Percentiles rank a stretch among this genome's conserved stretches.
phyloP scores from a whole-genome alignment of 2,888 invertebrate genomes.

The Therioaphis trifolii region DNA sequence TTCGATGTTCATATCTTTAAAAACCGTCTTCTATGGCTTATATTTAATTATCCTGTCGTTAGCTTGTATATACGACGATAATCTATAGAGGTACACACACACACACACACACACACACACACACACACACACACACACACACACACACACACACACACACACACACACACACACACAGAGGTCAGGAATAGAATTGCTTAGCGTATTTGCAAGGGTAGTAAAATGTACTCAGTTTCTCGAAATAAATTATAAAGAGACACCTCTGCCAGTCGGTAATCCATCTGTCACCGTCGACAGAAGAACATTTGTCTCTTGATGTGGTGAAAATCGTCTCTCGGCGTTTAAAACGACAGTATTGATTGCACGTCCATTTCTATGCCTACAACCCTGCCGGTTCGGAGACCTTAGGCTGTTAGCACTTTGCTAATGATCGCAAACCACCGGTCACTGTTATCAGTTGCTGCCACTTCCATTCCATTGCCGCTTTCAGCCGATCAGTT shows the following conservation, averaged over 20 bases:
- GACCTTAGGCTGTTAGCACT: not conserved
- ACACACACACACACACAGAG: not conserved
- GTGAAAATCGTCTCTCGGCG: not conserved
- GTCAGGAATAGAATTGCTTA: no score
- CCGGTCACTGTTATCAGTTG: slow-evolving; percentile 10
- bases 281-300: slow-evolving; percentile 19
- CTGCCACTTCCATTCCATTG: no score
- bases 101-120: no score
- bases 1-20: no score
- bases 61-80: no score
- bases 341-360: slow-evolving; percentile 1
- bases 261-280: not conserved
- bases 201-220: not conserved
- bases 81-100: no score
- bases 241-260: slow-evolving; percentile 32
- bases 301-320: not conserved
- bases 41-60: no score
- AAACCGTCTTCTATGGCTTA: no score
- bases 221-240: not conserved
- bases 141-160: no score
- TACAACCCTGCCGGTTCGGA: no score
- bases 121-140: no score
- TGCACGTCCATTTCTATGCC: no score
- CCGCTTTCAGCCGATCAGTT: not conserved
- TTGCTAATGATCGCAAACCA: slow-evolving; percentile 15